Percentiles rank a stretch among this genome's conserved stretches.
phyloP scores from a whole-genome alignment of 2,888 invertebrate species.

The Melanophora roralis region DNA sequence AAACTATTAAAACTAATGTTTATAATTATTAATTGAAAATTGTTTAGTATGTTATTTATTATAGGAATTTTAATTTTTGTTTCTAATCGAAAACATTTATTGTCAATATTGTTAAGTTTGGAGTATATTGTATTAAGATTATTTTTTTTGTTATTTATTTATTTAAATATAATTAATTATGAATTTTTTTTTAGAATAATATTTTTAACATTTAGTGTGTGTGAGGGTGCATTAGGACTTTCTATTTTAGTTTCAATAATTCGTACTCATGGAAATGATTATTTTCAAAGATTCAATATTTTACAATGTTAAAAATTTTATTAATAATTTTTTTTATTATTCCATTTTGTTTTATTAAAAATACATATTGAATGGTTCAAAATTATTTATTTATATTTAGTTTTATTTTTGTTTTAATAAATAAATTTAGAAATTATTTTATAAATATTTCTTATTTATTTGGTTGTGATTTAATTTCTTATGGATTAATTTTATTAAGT shows the following conservation, averaged over 20 bases:
- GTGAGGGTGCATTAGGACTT: slow-evolving; percentile 82
- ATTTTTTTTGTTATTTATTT: slow-evolving; percentile 78
- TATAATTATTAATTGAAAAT: slow-evolving; percentile 75
- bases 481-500: slow-evolving; percentile 79
- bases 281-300: slow-evolving; percentile 80
- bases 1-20: slow-evolving; percentile 83
- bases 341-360: slow-evolving; percentile 78
- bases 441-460: slow-evolving; percentile 70
- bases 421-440: slow-evolving; percentile 74
- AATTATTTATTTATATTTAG: slow-evolving; percentile 78
- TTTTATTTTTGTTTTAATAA: slow-evolving; percentile 78
- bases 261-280: slow-evolving; percentile 82
- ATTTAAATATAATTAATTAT: slow-evolving; percentile 77
- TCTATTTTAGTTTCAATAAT: slow-evolving; percentile 81
- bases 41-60: slow-evolving; percentile 78
- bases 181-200: slow-evolving; percentile 80
- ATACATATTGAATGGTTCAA: slow-evolving; percentile 79
- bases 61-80: slow-evolving; percentile 79
- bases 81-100: slow-evolving; percentile 80
- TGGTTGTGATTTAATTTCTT: slow-evolving; percentile 79
- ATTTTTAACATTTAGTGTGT: slow-evolving; percentile 82
- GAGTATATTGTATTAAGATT: slow-evolving; percentile 81
- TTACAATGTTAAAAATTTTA: slow-evolving; percentile 80
- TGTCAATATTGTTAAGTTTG: slow-evolving; percentile 80
- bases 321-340: slow-evolving; percentile 76